Conservation (phyloP, 30 jellyfish, hydroid and myxozoan genomes). For the Nemopilema nomurai region DNA sequence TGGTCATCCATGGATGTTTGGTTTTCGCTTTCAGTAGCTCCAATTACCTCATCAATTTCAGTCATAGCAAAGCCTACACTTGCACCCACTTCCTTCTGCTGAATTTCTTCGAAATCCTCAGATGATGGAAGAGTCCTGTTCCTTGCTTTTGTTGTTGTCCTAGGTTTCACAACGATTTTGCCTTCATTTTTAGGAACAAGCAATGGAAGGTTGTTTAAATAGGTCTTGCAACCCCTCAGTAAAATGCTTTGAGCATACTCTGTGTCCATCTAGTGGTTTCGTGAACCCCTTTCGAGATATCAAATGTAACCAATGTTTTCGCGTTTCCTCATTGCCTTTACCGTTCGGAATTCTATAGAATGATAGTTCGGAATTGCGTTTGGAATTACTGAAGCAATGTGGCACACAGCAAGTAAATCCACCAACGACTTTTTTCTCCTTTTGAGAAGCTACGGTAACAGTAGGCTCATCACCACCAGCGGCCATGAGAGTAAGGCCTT, state of each 20-base stretch:
- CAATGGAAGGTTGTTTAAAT: conserved; percentile 47
- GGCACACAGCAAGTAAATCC: conserved; percentile 36
- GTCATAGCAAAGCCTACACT: neutral
- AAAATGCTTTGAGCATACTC: conserved; percentile 53
- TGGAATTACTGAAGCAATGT: conserved; percentile 21
- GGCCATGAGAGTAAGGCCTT: neutral
- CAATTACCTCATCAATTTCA: neutral
- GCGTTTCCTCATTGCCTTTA: conserved; percentile 33
- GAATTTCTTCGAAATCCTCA: conserved; percentile 1
- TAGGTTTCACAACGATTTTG: neutral
- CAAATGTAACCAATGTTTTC: conserved; percentile 28
- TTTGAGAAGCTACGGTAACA: neutral
- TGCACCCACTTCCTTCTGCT: neutral
- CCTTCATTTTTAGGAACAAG: conserved; percentile 33
- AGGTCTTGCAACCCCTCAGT: conserved; percentile 51
- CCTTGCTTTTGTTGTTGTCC: conserved; percentile 39
- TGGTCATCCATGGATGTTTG: neutral
- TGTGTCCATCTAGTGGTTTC: conserved; percentile 20
- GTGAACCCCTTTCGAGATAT: conserved; percentile 27
- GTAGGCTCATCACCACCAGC: neutral
- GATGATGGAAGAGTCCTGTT: conserved; percentile 8
- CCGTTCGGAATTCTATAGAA: conserved; percentile 54
- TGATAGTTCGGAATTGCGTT: conserved; percentile 13
- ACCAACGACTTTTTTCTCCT: neutral
- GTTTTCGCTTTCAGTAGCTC: neutral